Conservation (phyloP, 2,113 vertebrate species). For the Talpa occidentalis region DNA sequence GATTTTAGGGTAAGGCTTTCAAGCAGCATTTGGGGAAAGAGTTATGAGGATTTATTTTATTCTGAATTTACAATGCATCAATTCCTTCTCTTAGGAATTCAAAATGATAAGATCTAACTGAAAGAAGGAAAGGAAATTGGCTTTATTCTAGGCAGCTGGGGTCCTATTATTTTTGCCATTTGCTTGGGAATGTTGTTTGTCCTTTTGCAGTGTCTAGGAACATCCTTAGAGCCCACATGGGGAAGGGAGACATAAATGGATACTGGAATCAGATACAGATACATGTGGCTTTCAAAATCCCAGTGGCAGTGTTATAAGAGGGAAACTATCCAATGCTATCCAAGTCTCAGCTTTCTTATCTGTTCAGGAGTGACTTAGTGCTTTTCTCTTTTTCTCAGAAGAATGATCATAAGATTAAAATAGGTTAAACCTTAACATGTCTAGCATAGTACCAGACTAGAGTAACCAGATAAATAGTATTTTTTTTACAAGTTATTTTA, state of each 20-base stretch:
- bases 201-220: background rate
- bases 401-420: background rate
- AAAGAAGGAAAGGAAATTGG: background rate
- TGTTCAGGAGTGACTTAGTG: background rate
- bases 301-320: background rate
- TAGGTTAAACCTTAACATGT: background rate
- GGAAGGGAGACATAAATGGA: background rate
- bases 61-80: background rate
- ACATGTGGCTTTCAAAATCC: background rate
- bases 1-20: background rate
- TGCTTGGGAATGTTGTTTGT: background rate
- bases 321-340: background rate
- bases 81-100: background rate
- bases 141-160: background rate
- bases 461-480: background rate
- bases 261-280: background rate
- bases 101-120: background rate
- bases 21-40: background rate
- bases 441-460: background rate
- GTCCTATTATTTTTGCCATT: background rate
- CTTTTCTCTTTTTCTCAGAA: background rate
- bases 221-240: rapidly evolving
- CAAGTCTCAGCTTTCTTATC: background rate
- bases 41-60: background rate
- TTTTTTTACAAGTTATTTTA: no score